phyloP scores from a whole-genome alignment of 1,140 invertebrate genomes.

The Amyelois transitella region DNA sequence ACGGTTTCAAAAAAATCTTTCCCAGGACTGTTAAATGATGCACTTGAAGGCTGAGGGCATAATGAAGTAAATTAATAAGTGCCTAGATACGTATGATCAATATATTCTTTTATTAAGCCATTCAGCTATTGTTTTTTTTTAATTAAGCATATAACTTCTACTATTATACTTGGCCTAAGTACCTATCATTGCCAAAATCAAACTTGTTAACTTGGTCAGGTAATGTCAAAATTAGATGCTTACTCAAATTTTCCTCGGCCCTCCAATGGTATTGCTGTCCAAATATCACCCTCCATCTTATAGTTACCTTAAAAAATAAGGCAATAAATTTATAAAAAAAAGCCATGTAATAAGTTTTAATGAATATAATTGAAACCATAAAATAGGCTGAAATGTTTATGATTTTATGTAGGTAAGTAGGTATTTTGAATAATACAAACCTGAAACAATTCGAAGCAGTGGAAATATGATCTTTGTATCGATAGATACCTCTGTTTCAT shows the following conservation, averaged over 20 bases:
- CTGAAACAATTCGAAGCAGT: slow-evolving; percentile 6
- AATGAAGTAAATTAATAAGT: slow-evolving; percentile 10
- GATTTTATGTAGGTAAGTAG: too few species aligned
- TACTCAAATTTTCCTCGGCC: slow-evolving; percentile 47
- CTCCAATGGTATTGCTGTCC: slow-evolving; percentile 34
- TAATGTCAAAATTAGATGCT: slow-evolving; percentile 21
- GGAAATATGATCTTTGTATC: slow-evolving; percentile 10
- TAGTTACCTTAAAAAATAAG: slow-evolving; percentile 41
- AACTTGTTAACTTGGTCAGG: slow-evolving; percentile 45
- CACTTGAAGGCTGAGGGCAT: slow-evolving; percentile 27
- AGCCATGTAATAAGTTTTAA: too few species aligned
- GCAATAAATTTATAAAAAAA: not conserved
- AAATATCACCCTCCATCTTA: slow-evolving; percentile 40
- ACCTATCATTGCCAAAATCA: too few species aligned
- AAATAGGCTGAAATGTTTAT: too few species aligned
- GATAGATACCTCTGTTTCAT: not conserved
- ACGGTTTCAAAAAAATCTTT: slow-evolving; percentile 32
- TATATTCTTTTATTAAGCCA: too few species aligned
- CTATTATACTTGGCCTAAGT: too few species aligned
- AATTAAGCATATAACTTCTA: too few species aligned
- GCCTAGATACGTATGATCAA: too few species aligned
- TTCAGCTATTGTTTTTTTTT: too few species aligned
- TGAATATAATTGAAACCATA: too few species aligned
- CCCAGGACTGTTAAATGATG: slow-evolving; percentile 25
- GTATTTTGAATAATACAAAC: too few species aligned